These are phyloP conservation scores for Criorhina ranunculi DNA, from an alignment of 2,888 invertebrate species.

Conservation along the genomic window DNA sequence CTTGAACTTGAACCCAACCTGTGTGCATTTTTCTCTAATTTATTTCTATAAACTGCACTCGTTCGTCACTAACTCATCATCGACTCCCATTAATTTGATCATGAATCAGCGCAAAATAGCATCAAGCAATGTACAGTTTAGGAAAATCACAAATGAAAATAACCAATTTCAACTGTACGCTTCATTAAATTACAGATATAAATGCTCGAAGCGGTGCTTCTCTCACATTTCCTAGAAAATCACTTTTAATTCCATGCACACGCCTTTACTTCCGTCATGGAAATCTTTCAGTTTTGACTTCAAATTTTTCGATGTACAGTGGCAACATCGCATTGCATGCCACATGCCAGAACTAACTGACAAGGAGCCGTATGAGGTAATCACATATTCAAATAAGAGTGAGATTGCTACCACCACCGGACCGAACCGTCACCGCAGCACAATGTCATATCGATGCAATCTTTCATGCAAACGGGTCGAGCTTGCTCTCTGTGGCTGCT, in stretches of 20 bases:
- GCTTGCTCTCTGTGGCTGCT: constrained; percentile 26
- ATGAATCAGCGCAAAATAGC: constrained; percentile 34
- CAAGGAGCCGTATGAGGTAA: constrained; percentile 61
- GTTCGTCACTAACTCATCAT: constrained; percentile 4
- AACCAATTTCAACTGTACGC: constrained; percentile 52
- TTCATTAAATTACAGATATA: constrained; percentile 50
- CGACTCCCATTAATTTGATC: constrained; percentile 19
- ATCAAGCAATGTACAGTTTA: constrained; percentile 9
- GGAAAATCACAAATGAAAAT: constrained; percentile 43
- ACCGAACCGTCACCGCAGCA: constrained; percentile 14
- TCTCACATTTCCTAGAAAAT: constrained; percentile 67
- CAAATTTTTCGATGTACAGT: constrained; percentile 27
- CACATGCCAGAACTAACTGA: constrained; percentile 50
- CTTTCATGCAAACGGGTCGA: constrained; percentile 40
- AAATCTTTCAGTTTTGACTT: constrained; percentile 38
- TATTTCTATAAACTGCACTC: constrained; percentile 42
- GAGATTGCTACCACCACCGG: constrained; percentile 34
- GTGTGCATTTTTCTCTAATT: constrained; percentile 53
- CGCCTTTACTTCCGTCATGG: constrained; percentile 70
- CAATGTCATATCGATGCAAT: constrained; percentile 63
- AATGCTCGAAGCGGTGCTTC: constrained; percentile 5
- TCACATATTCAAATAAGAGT: constrained; percentile 67
- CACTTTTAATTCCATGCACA: constrained; percentile 69
- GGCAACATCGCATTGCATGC: constrained; percentile 42
- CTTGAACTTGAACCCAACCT: constrained; percentile 61